Conservation (phyloP, 1,140 invertebrate species). For the Melanaphis sacchari region DNA sequence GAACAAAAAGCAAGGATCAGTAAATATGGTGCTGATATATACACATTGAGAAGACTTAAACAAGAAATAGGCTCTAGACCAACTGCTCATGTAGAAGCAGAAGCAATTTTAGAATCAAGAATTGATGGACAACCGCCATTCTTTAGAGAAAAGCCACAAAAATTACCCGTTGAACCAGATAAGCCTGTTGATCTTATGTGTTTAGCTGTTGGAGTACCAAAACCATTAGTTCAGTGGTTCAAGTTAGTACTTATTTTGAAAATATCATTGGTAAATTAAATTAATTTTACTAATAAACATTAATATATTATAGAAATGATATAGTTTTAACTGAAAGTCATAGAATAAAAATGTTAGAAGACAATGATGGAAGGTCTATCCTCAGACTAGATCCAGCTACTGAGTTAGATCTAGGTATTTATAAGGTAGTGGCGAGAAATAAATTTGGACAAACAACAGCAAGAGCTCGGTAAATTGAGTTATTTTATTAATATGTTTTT, state of each 20-base stretch:
- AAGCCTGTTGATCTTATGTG: constrained; percentile 81
- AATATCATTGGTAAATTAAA: background rate
- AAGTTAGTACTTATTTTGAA: constrained; percentile 66
- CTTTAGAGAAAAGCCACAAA: constrained; percentile 82
- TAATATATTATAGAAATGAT: constrained; percentile 72
- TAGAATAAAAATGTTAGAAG: constrained; percentile 77
- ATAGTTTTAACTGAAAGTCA: constrained; percentile 81
- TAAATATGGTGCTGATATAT: constrained; percentile 76
- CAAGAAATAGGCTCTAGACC: constrained; percentile 81
- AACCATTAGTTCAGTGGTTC: constrained; percentile 94
- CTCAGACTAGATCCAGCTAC: constrained; percentile 77
- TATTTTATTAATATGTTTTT: background rate
- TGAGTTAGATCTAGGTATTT: constrained; percentile 87
- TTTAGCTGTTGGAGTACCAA: constrained; percentile 87
- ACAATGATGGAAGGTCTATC: constrained; percentile 79
- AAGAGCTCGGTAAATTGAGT: constrained; percentile 66
- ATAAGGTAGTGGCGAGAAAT: constrained; percentile 94
- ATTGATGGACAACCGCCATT: constrained; percentile 80
- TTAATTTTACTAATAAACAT: background rate
- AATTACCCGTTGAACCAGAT: constrained; percentile 79
- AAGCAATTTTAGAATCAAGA: constrained; percentile 81
- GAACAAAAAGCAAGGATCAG: constrained; percentile 82
- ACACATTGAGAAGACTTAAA: constrained; percentile 75
- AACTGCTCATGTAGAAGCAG: constrained; percentile 83
- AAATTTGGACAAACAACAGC: constrained; percentile 79